phyloP scores from a whole-genome alignment of 2,888 invertebrate genomes.

The Xestia ashworthii region DNA sequence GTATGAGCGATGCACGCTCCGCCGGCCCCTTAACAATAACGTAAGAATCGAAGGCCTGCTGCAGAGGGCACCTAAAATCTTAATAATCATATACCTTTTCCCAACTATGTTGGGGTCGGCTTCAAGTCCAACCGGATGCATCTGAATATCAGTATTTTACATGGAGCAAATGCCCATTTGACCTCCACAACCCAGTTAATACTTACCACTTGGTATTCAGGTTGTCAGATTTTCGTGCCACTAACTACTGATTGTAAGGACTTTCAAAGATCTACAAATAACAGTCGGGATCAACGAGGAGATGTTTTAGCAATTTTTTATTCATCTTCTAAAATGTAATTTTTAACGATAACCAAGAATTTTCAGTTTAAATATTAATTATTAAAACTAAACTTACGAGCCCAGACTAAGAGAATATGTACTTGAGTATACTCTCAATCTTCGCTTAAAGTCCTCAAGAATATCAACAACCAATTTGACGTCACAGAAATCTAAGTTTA shows the following conservation, averaged over 20 bases:
- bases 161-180: too few species aligned
- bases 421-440: background rate
- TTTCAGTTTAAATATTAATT: background rate
- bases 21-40: too few species aligned
- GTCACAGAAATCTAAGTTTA: slow-evolving; percentile 33
- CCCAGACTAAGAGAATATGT: background rate
- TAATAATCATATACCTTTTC: background rate
- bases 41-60: background rate
- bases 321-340: background rate
- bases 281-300: too few species aligned
- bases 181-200: too few species aligned
- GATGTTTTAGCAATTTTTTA: background rate
- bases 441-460: background rate
- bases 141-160: too few species aligned
- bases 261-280: too few species aligned
- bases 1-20: too few species aligned
- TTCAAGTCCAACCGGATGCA: too few species aligned
- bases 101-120: too few species aligned
- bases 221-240: too few species aligned
- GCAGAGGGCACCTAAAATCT: background rate
- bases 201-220: too few species aligned
- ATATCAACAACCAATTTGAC: slow-evolving; percentile 19
- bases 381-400: background rate
- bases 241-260: too few species aligned
- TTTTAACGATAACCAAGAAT: background rate